Base-by-base conservation (phyloP, 2,888 invertebrate species). In the Dynastes tityus region DNA sequence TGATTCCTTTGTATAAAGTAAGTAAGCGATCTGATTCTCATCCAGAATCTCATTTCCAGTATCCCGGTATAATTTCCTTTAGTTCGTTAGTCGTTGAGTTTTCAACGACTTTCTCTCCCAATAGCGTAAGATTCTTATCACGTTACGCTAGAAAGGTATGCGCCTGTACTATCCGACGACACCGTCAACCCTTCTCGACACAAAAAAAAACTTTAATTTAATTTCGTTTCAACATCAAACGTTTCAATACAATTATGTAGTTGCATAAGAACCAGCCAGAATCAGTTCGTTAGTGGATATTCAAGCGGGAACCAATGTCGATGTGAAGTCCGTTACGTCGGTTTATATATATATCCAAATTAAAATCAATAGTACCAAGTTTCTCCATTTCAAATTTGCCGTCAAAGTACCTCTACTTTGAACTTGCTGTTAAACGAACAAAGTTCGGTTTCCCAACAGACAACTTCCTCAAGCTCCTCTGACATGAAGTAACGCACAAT, bases 321-420 rank as follows among this genome's bases (percentile, higher is more conserved):
- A 58, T 8, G 11, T 2, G 45, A 45, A 29, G 64, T 8, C 37
- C 37, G 13, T 32, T 64, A 9, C 11, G 32, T 22, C 55, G 16
- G 55, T 4, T 55, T n/a, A 55, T 16, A 22, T n/a, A 22, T 58
- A 16, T 22, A 58, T 16, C n/a, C 32, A 32, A 64, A 64, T 64
- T 64, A 64, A 64, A 64, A 64, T 64, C 64, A 32, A 64, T 64
- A 32, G 13, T 29, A n/a, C 40, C n/a, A 64, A 64, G 64, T 64
- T 64, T 64, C 67, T 16, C 67, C 67, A 27, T 67, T 67, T 67
- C 67, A 49, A 49, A 67, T 67, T 67, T 67, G 16, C 32, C 64
- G 8, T 64, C 64, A 64, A 64, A 40, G 64, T 64, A 64, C 32
- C n/a, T 32, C n/a, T 32, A 64, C 64, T 64, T 64, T 64, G 64